A percentile compares a stretch with the other conserved stretches of the same genome.
Conservation (phyloP, 2,797 vertebrate genomes). For the Leptodactylus fallax region DNA sequence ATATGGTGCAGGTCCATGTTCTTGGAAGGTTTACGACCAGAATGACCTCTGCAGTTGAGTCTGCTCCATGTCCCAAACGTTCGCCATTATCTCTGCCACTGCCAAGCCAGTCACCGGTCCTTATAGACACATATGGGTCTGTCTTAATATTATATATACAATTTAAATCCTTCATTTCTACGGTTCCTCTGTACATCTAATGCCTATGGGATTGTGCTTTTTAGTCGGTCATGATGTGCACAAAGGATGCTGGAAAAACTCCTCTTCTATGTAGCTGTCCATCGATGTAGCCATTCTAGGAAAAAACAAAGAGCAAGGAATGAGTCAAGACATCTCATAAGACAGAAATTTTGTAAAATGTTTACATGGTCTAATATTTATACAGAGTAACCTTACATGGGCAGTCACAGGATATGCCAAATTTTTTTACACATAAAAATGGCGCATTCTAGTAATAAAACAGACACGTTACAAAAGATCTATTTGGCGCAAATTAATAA, state of each 20-base stretch:
- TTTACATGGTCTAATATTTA: not conserved
- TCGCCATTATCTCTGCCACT: not conserved
- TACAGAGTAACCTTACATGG: no score
- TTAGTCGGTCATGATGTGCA: conserved; percentile 77
- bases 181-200: not conserved
- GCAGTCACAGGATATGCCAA: no score
- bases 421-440: no score
- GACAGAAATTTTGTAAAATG: not conserved
- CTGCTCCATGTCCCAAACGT: not conserved
- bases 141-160: conserved; percentile 43
- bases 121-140: not conserved
- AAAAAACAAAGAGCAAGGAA: conserved; percentile 42
- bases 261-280: conserved; percentile 82
- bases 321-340: not conserved
- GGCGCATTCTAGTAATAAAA: no score
- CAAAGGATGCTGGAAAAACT: conserved; percentile 84
- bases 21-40: not conserved
- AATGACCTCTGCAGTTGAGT: not conserved
- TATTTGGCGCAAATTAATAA: no score
- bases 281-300: conserved; percentile 83
- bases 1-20: not conserved
- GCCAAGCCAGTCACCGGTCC: not conserved
- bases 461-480: no score
- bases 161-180: not conserved
- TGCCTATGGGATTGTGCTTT: conserved; percentile 7